Percentiles rank a stretch among this genome's conserved stretches.
These are phyloP conservation scores for Drosophila truncata DNA, from an alignment of 1,140 invertebrate genomes.

Conservation along the genomic window DNA sequence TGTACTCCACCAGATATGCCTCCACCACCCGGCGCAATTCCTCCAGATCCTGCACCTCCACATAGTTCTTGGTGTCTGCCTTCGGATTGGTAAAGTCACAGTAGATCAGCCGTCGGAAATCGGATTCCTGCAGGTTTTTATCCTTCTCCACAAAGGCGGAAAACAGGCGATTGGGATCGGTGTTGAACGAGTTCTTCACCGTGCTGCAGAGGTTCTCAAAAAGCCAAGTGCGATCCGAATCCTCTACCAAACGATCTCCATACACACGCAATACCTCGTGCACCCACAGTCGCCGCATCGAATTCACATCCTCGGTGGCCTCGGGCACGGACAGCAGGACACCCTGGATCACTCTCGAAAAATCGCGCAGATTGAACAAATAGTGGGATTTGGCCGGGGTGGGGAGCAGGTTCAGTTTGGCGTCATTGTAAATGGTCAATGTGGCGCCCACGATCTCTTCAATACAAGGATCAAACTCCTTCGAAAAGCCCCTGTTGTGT, in stretches of 20 bases:
- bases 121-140: constrained; percentile 82
- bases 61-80: constrained; percentile 94
- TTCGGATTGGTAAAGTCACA: constrained; percentile 98
- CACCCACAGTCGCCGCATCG: constrained; percentile 97
- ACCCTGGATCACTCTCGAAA: constrained; percentile 96
- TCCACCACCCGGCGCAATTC: constrained; percentile 94
- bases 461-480: constrained; percentile 97
- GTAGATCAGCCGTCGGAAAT: constrained; percentile 95
- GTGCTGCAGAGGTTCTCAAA: constrained; percentile 88
- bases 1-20: constrained; percentile 95
- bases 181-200: constrained; percentile 86
- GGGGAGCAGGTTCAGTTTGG: constrained; percentile 93
- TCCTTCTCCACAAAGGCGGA: constrained; percentile 82
- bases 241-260: constrained; percentile 96
- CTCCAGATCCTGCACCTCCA: constrained; percentile 94
- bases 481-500: constrained; percentile 93
- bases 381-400: constrained; percentile 97
- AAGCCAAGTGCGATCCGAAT: constrained; percentile 93
- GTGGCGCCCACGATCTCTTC: constrained; percentile 95
- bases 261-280: constrained; percentile 97
- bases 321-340: constrained; percentile 96
- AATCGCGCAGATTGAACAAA: constrained; percentile 97
- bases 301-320: constrained; percentile 93
- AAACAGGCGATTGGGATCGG: constrained; percentile 68
- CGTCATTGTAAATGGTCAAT: constrained; percentile 94